Evolutionary conservation across 1,140 invertebrate species (phyloP), one percentile per base, ranked within the genome.

Genomic region (Pogonomyrmex californicus): DNA sequence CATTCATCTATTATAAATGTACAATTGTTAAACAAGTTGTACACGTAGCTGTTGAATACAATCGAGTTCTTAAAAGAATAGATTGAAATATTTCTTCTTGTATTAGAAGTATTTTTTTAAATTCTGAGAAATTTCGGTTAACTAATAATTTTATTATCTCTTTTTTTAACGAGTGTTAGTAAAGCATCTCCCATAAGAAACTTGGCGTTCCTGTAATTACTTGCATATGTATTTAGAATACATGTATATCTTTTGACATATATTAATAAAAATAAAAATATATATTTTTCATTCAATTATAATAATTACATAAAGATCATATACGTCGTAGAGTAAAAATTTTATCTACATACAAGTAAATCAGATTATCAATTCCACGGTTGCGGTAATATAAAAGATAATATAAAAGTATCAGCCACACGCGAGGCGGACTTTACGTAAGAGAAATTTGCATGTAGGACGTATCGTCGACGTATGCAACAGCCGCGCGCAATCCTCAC

Each of bases 1-100:
- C 51, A 78, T 89, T 90, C 87, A 85, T 87, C 81, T 58, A 71
- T 47, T 44, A 10, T 23, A 23, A 5, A 30, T 23, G 36, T 1
- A n/a, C 9, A 23, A 71, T 71, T 44, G 23, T 12, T 44, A 33
- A 30, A 5, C 33, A 14, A 76, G 12, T 9, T 36, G n/a, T 30
- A 14, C 30, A 49, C 17, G 9, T 65, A 65, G 17, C 65, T 51
- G 2, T 49, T n/a, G 49, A 14, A 30, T 9, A 7, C 12, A 51
- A 63, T n/a, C 23, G 23, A 23, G 23, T 23, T 23, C 23, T 23
- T 23, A 23, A 23, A 23, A 23, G 23, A 23, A 23, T 23, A 23
- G 23, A 23, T 23, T 23, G 23, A 23, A 23, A 23, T 23, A 23
- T 23, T 23, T 23, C 23, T 23, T 23, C 23, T 23, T 0, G 23